phyloP scores from a whole-genome alignment of 2,888 invertebrate species.

The Ferrisia virgata region DNA sequence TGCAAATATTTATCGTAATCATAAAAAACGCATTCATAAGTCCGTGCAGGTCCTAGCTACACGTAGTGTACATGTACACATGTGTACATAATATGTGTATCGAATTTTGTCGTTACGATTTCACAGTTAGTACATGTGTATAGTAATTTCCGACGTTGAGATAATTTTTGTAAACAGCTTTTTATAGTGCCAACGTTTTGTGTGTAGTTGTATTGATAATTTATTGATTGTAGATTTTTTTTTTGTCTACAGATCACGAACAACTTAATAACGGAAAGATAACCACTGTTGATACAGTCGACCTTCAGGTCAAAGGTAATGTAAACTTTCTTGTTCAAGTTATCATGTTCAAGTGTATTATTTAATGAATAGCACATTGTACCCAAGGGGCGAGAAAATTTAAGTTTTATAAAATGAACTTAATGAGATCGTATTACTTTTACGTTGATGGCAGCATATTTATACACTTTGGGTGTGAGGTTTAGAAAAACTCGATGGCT shows the following conservation, averaged over 20 bases:
- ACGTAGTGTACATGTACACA: too few species aligned
- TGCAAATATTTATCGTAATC: too few species aligned
- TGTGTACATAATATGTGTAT: too few species aligned
- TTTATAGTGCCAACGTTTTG: slow-evolving; percentile 15
- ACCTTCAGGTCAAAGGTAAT: slow-evolving; percentile 63
- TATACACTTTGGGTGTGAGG: neutral
- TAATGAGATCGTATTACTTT: too few species aligned
- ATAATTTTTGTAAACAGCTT: slow-evolving; percentile 10
- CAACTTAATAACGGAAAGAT: slow-evolving; percentile 82
- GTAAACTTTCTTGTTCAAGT: slow-evolving; percentile 42
- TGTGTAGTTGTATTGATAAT: neutral
- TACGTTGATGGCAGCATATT: too few species aligned
- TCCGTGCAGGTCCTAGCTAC: too few species aligned
- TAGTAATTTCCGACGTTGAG: neutral
- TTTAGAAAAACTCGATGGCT: too few species aligned
- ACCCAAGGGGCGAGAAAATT: neutral
- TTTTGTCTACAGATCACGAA: slow-evolving; percentile 63
- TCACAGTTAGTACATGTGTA: too few species aligned
- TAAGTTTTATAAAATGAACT: neutral
- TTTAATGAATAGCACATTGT: neutral
- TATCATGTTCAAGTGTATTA: neutral
- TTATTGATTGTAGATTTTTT: slow-evolving; percentile 34
- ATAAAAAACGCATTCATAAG: too few species aligned
- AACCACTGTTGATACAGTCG: slow-evolving; percentile 75
- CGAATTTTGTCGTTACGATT: neutral